Evolutionary conservation across 2,113 vertebrate genomes (phyloP), one percentile per base, ranked within the genome.

Genomic region (Dipodomys merriami): DNA sequence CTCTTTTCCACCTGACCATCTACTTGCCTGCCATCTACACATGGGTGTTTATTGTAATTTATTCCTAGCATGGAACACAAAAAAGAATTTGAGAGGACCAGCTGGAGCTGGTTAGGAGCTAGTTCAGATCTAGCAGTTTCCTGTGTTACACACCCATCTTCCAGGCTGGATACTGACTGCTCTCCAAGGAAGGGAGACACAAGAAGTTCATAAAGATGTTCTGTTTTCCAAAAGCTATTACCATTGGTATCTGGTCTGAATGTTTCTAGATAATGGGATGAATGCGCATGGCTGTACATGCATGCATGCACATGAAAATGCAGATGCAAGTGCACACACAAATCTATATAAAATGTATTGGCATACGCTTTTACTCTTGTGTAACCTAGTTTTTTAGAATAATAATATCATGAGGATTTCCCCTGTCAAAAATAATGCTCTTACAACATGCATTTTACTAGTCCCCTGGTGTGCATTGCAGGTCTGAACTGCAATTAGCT

Each of bases 371-470:
- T 78, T 81, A 39, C 39, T 73, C 62, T 77, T 12, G 12, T n/a
- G 35, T 83, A 69, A 88, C 35, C 67, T 60, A 30, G 1, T 18
- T 81, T 72, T 74, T 88, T 11, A 86, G 84, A 74, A 72, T 68
- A 57, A 30, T 86, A 81, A 6, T 72, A 20, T 44, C 62, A 2
- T 16, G 8, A 92, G 57, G 74, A 78, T 79, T 91, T 94, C 76
- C 79, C 71, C 25, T 74, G 89, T 78, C 94, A 89, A 23, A 95
- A 46, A 72, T 86, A 64, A 16, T 1, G 83, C 44, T 81, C 84
- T 90, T 69, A 62, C 7, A 7, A 25, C 49, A 4, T 0, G 7
- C 15, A 44, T 46, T 83, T 80, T 80, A 46, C 57, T 71, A 90
- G 84, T 73, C 82, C 74, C 12, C 0, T 74, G 60, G 16, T 25